Evolutionary conservation across 2,797 vertebrate species (phyloP).

Genomic region (Halcyon badia): DNA sequence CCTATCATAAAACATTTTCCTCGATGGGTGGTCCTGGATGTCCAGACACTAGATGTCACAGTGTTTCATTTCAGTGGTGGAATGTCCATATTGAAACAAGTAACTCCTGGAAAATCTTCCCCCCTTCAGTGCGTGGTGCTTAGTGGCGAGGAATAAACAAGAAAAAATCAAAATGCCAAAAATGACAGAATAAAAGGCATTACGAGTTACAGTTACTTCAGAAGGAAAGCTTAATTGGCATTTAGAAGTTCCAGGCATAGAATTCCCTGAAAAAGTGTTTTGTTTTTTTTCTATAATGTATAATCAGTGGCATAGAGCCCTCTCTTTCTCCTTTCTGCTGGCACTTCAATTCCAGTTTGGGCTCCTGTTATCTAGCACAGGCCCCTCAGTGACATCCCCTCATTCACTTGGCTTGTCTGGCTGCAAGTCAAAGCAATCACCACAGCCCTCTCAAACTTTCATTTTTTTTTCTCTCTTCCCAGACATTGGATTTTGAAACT

Average conservation of each 20-base stretch:
- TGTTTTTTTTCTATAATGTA: background rate
- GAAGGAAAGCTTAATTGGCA: background rate
- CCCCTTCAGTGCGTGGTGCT: background rate
- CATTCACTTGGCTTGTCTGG: background rate
- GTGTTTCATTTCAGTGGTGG: background rate
- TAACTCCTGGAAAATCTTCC: background rate
- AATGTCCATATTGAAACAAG: background rate
- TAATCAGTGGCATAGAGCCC: background rate
- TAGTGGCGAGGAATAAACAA: background rate
- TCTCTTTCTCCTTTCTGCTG: background rate
- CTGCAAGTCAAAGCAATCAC: background rate
- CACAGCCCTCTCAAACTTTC: background rate
- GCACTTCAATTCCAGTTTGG: background rate
- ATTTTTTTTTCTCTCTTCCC: background rate
- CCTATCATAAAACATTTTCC: background rate
- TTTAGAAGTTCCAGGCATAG: background rate
- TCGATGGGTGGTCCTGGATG: background rate
- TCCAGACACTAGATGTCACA: background rate
- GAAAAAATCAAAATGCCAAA: background rate
- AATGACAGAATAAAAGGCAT: background rate
- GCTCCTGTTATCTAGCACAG: background rate
- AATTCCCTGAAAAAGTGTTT: background rate
- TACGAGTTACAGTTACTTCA: background rate
- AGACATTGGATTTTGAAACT: slow-evolving; percentile 92
- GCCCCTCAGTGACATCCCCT: background rate